Base-by-base conservation (phyloP, 2,888 invertebrate species). In the Zaprionus bogoriensis region DNA sequence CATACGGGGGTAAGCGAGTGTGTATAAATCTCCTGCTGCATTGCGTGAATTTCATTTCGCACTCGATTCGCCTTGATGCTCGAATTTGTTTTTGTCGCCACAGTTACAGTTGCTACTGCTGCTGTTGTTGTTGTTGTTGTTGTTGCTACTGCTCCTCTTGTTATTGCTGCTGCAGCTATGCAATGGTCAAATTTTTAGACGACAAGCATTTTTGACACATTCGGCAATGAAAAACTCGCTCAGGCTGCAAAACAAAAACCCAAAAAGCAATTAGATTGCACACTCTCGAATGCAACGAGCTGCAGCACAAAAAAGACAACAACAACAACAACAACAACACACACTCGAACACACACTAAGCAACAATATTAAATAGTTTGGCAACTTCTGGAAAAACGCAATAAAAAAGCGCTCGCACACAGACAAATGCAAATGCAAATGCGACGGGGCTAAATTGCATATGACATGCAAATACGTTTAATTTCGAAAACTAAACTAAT, bases 401-500 rank as follows among this genome's bases (percentile, higher is more conserved):
- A 44, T 10, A 51, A 50, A 28, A 44, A 48, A 59, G 32, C 22
- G 19, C 27, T 44, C 42, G 27, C 36, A 64, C 41, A 62, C 46
- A 57, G 39, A 61, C n/a, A n/a, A n/a, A n/a, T n/a, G n/a, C n/a
- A 28, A 42, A 57, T 59, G 62, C 60, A 80, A 69, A 72, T 72
- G 42, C 50, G 55, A 45, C 46, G 27, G 38, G 47, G 52, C 45
- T 55, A 65, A 61, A 74, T 63, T 74, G 75, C 68, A 60, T 74
- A 74, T 76, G 86, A 85, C 83, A 82, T 85, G 82, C 74, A 87
- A 87, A 83, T 87, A 70, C 74, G 67, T 79, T 82, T 77, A 84
- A 87, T 82, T 83, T 87, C 59, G 67, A 82, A 79, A 83, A 83
- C 86, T 77, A 82, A 85, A 85, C 87, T 85, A 83, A 83, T 87